These are phyloP conservation scores for Drosophila acutilabella DNA, from an alignment of 2,888 invertebrate genomes.

Conservation along the genomic window DNA sequence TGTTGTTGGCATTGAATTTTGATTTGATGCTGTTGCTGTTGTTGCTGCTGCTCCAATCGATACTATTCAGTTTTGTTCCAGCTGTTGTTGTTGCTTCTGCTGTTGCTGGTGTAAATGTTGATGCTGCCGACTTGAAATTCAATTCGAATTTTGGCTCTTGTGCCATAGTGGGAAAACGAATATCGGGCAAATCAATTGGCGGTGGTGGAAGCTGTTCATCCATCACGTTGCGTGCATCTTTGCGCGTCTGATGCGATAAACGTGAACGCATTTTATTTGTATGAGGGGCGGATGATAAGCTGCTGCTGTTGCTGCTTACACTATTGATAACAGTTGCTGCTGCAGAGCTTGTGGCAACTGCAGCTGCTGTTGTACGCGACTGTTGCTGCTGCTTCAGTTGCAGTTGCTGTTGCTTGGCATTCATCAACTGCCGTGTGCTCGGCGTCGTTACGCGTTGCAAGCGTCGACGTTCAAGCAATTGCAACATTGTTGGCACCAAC, in stretches of 20 bases:
- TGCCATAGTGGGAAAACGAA: conserved; percentile 84
- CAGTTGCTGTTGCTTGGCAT: conserved; percentile 11
- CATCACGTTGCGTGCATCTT: conserved; percentile 57
- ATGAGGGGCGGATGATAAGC: conserved; percentile 16
- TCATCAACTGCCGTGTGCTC: conserved; percentile 56
- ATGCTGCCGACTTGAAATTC: conserved; percentile 45
- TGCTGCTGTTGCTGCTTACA: neutral
- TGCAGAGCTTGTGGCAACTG: neutral
- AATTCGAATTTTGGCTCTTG: conserved; percentile 84
- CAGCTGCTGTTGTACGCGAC: conserved; percentile 12
- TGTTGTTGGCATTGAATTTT: neutral
- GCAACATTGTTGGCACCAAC: conserved; percentile 88
- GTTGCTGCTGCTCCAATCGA: neutral
- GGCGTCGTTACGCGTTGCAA: conserved; percentile 86
- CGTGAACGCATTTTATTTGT: conserved; percentile 68
- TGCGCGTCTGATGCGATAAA: conserved; percentile 64
- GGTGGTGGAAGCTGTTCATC: conserved; percentile 84
- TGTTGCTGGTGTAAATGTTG: conserved; percentile 2
- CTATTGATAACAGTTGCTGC: neutral
- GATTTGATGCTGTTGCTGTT: conserved; percentile 6
- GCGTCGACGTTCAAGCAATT: conserved; percentile 87
- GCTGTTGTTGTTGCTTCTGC: neutral
- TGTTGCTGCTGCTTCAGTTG: conserved; percentile 32
- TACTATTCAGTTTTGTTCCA: conserved; percentile 1
- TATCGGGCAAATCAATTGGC: conserved; percentile 86